phyloP scores from a whole-genome alignment of 2,113 vertebrate genomes.

The Peromyscus maniculatus region DNA sequence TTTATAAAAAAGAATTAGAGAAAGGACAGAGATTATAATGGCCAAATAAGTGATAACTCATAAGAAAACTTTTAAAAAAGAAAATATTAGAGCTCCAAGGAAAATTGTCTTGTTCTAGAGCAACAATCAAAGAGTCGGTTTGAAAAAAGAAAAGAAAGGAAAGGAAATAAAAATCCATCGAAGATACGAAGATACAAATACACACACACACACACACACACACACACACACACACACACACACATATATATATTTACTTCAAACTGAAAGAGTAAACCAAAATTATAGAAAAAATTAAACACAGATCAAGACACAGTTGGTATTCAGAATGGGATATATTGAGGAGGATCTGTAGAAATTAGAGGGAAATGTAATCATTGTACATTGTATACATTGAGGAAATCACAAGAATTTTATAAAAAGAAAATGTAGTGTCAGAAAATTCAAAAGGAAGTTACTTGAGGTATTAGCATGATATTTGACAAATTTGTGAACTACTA shows the following conservation, averaged over 20 bases:
- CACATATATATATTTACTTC: too few species aligned
- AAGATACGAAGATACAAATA: too few species aligned
- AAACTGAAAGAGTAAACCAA: neutral
- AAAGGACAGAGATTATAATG: neutral
- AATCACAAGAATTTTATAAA: too few species aligned
- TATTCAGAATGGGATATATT: neutral
- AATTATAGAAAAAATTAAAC: neutral
- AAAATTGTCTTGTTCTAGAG: neutral
- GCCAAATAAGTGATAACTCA: neutral
- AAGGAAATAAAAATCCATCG: neutral
- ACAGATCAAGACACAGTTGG: neutral
- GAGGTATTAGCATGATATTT: neutral
- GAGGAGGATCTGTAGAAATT: too few species aligned
- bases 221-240: too few species aligned
- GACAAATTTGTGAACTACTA: neutral
- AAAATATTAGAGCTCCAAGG: neutral
- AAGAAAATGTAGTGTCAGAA: too few species aligned
- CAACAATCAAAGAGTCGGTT: neutral
- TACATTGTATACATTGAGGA: too few species aligned
- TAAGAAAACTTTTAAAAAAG: neutral
- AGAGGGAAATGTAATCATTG: too few species aligned
- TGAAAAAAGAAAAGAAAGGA: too few species aligned
- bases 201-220: too few species aligned
- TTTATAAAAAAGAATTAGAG: too few species aligned
- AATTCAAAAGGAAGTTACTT: neutral